A percentile compares a stretch with the other conserved stretches of the same genome.
These are phyloP conservation scores for Pseudachorutes palmiensis DNA, from an alignment of 1,140 invertebrate genomes.

Conservation along the genomic window DNA sequence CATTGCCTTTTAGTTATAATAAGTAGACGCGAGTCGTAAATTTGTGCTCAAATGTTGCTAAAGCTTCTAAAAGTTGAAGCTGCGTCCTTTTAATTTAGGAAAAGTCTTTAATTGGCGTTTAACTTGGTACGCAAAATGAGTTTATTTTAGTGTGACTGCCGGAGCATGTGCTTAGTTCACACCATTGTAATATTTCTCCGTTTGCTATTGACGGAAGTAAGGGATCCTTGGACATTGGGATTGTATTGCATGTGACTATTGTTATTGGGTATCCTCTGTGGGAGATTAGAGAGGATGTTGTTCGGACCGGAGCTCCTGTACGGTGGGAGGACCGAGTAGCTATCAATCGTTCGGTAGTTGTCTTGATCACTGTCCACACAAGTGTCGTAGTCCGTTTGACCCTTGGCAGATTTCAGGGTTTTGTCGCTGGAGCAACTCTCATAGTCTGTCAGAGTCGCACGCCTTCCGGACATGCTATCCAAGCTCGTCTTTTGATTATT, in stretches of 20 bases:
- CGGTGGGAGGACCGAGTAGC: constrained; percentile 37
- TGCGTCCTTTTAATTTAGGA: not conserved
- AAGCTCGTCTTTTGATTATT: constrained; percentile 40
- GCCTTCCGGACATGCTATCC: constrained; percentile 23
- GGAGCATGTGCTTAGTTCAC: constrained; percentile 39
- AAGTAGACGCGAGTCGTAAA: not conserved
- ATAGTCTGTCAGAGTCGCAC: constrained; percentile 35
- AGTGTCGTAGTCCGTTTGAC: constrained; percentile 38
- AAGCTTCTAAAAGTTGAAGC: not conserved
- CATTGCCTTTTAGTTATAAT: not conserved
- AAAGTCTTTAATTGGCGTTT: not conserved
- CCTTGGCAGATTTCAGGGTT: constrained; percentile 32
- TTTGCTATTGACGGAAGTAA: constrained; percentile 50
- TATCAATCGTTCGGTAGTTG: constrained; percentile 37
- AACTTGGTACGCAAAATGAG: not conserved
- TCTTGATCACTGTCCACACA: constrained; percentile 37
- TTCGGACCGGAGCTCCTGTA: not conserved
- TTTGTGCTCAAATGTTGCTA: not conserved
- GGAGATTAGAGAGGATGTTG: constrained; percentile 43
- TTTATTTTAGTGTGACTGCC: not conserved
- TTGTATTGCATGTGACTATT: constrained; percentile 43
- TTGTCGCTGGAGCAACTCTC: constrained; percentile 36
- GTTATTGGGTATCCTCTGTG: constrained; percentile 39
- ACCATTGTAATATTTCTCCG: constrained; percentile 52
- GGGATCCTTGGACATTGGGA: constrained; percentile 48